Evolutionary conservation across 2,888 invertebrate species (phyloP).

Genomic region (Xestia xanthographa): DNA sequence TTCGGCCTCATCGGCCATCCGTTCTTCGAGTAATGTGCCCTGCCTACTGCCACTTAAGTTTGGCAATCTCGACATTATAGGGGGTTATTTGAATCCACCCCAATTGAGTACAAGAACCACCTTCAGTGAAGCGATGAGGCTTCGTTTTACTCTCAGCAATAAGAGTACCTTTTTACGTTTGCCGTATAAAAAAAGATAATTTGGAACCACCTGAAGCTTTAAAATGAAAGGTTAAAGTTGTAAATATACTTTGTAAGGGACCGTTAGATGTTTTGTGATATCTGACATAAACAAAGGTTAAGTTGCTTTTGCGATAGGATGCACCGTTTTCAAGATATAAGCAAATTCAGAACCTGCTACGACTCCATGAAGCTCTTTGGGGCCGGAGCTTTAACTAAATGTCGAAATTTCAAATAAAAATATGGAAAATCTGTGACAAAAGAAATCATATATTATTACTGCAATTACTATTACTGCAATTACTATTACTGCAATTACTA

Average conservation of each 20-base stretch:
- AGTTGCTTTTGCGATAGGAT: too few relatives aligned
- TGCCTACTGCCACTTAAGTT: too few relatives aligned
- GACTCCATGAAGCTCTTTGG: too few relatives aligned
- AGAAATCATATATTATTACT: too few relatives aligned
- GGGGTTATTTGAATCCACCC: background rate
- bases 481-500: too few relatives aligned
- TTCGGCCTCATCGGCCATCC: too few relatives aligned
- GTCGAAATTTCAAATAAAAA: background rate
- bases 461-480: too few relatives aligned
- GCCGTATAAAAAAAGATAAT: slow-evolving; percentile 51
- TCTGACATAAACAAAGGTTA: background rate
- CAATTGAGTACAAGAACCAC: background rate
- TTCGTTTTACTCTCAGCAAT: slow-evolving; percentile 22
- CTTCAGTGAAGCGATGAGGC: background rate
- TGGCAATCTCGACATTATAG: background rate
- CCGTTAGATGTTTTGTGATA: slow-evolving; percentile 4
- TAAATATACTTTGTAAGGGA: slow-evolving; percentile 39
- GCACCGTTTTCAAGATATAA: too few relatives aligned
- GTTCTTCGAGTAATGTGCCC: too few relatives aligned
- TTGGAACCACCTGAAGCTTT: slow-evolving; percentile 36
- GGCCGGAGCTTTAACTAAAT: background rate
- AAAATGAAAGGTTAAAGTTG: slow-evolving; percentile 32
- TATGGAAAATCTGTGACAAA: too few relatives aligned
- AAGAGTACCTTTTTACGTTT: slow-evolving; percentile 36
- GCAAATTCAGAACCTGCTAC: too few relatives aligned